Evolutionary conservation across 92 coral and sea anemone species (phyloP), one percentile per base, ranked within the genome.

Genomic region (Porites lobata): DNA sequence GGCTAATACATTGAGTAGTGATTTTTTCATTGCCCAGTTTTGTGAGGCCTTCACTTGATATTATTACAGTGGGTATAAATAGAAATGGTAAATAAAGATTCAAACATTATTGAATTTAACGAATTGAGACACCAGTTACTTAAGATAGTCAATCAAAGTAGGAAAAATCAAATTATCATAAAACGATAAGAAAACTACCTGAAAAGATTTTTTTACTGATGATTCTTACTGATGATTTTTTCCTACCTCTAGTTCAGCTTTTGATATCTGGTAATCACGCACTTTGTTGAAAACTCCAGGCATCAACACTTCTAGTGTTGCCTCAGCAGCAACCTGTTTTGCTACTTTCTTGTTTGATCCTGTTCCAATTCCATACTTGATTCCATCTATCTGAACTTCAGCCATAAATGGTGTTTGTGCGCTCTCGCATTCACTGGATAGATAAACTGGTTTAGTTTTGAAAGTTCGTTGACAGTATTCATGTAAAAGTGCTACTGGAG

Each of bases 291-390:
- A 93, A n/a, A 84, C 79, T 32, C 90, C 94, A n/a, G 99, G 99
- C 21, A 92, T 15, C 67, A 98, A 72, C 17, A 98, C 93, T 66
- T 96, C 98, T 74, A 98, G 72, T 0, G 99, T 91, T 15, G 91
- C 85, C 65, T 98, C 98, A 15, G 99, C 99, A 3, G 99, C 99
- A 52, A 83, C 50, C 72, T 96, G 98, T 54, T 87, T 91, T 1
- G 99, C 99, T 67, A 94, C 92, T 76, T 95, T 98, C 90, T 98
- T 98, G 62, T 94, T 98, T 64, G 96, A 38, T 0, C 94, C 99
- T 53, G 43, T 81, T 24, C 96, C 99, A 56, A 76, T 88, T 13
- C 99, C 99, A 65, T 98, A 90, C 1, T 89, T 87, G 20, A 95
- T 91, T 26, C 97, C 98, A 74, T 89, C 92, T 62, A 98, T 93